Evolutionary conservation across 2,888 invertebrate genomes (phyloP).

Genomic region (Masnerella sp.): DNA sequence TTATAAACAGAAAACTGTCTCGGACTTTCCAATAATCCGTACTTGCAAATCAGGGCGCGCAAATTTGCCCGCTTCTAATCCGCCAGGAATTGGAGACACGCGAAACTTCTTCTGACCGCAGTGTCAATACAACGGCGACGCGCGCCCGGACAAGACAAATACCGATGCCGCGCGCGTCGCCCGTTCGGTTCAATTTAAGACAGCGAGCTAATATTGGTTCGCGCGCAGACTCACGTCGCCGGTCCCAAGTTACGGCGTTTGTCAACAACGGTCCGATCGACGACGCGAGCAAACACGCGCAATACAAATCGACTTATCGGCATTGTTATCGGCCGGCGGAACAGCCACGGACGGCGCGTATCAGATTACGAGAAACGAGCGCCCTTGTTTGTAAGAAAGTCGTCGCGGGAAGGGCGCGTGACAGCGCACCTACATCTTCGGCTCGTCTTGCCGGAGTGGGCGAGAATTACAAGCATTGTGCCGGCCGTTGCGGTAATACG

Average conservation of each 20-base stretch:
- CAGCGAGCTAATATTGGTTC: slow-evolving; percentile 46
- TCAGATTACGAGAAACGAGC: slow-evolving; percentile 59
- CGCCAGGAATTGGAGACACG: no score
- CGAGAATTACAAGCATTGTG: slow-evolving; percentile 75
- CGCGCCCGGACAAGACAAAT: slow-evolving; percentile 45
- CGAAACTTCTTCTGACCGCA: slow-evolving; percentile 32
- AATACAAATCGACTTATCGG: slow-evolving; percentile 55
- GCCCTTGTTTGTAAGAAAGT: slow-evolving; percentile 58
- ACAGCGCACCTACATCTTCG: slow-evolving; percentile 41
- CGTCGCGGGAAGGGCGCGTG: slow-evolving; percentile 40
- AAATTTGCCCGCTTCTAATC: no score
- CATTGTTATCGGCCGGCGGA: slow-evolving; percentile 33
- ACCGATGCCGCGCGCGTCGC: slow-evolving; percentile 8
- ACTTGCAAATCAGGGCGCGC: no score
- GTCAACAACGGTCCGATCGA: slow-evolving; percentile 38
- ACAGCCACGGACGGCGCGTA: slow-evolving; percentile 29
- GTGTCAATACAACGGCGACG: slow-evolving; percentile 36
- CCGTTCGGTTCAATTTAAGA: slow-evolving; percentile 46
- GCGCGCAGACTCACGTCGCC: slow-evolving; percentile 24
- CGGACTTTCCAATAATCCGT: no score
- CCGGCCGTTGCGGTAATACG: slow-evolving; percentile 73
- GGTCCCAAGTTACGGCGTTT: slow-evolving; percentile 35
- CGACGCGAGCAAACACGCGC: slow-evolving; percentile 9
- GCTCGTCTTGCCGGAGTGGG: slow-evolving; percentile 66
- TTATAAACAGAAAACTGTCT: no score